Conservation (phyloP, 1,140 invertebrate species). For the Tetragonula clypearis region DNA sequence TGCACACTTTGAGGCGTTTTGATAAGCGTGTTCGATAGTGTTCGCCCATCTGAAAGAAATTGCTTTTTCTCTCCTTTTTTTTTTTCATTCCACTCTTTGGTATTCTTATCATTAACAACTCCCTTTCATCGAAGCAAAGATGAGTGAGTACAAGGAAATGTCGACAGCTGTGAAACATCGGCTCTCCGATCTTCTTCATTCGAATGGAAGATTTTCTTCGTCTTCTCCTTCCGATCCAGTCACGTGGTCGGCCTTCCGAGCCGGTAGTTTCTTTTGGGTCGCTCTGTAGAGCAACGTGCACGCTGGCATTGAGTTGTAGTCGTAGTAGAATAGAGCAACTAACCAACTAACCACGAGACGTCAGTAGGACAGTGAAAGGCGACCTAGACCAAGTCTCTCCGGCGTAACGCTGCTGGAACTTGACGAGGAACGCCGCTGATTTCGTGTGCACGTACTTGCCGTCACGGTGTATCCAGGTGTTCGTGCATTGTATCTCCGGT, state of each 20-base stretch:
- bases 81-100: no score
- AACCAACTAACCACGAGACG: constrained; percentile 72
- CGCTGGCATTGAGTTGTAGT: constrained; percentile 71
- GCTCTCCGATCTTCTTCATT: no score
- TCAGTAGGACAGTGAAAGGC: constrained; percentile 78
- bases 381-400: constrained; percentile 77
- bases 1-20: neutral
- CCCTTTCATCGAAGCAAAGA: neutral
- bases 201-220: neutral
- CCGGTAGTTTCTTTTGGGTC: constrained; percentile 54
- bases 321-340: constrained; percentile 70
- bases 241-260: neutral
- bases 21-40: no score
- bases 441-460: constrained; percentile 33
- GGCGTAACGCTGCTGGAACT: constrained; percentile 49
- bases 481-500: constrained; percentile 2
- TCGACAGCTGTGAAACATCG: neutral
- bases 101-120: neutral
- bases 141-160: neutral
- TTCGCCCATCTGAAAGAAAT: neutral
- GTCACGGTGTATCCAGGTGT: constrained; percentile 42
- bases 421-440: constrained; percentile 52
- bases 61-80: neutral
- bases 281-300: constrained; percentile 61
- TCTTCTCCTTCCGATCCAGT: neutral